phyloP scores from a whole-genome alignment of 2,888 invertebrate species.

The Rotaria sp. region DNA sequence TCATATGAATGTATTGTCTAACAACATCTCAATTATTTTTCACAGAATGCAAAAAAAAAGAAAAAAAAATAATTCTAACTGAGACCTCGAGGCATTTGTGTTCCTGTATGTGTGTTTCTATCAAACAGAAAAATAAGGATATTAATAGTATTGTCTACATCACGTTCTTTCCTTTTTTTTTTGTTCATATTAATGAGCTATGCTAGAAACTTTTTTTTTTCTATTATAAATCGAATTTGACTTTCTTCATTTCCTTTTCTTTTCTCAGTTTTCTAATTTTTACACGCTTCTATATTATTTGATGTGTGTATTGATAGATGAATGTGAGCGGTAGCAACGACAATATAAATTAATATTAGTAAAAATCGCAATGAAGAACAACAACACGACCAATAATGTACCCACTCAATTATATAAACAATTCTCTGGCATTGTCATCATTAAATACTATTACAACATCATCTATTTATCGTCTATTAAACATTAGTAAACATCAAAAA shows the following conservation, averaged over 20 bases:
- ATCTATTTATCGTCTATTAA: neutral
- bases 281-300: neutral
- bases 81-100: neutral
- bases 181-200: neutral
- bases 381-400: neutral
- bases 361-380: neutral
- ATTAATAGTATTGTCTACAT: neutral
- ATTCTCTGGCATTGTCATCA: neutral
- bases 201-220: neutral
- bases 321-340: neutral
- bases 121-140: neutral
- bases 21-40: neutral
- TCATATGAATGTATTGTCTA: neutral
- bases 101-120: neutral
- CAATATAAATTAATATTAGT: neutral
- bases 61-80: neutral
- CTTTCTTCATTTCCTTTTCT: neutral
- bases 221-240: neutral
- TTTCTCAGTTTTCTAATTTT: neutral
- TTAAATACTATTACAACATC: neutral
- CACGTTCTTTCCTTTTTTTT: neutral
- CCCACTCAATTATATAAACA: neutral
- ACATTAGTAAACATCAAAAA: neutral
- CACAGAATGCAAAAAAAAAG: neutral
- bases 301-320: neutral